Conservation (phyloP, 2,888 invertebrate species). For the Tenthredo distinguenda region DNA sequence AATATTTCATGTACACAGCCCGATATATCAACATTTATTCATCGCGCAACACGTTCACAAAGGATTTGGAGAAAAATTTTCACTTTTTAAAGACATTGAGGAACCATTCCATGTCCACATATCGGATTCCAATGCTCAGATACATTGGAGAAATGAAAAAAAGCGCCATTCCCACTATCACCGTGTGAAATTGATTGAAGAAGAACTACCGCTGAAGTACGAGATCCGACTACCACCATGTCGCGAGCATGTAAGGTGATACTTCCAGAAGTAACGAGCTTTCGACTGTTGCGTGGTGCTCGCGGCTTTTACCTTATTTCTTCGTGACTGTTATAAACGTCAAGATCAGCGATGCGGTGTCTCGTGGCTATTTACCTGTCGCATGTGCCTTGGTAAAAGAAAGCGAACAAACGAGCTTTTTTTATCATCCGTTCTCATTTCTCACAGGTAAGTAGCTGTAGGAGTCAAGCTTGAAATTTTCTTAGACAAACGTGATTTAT, state of each 20-base stretch:
- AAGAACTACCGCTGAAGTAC: neutral
- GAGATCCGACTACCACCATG: neutral
- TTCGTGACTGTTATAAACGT: neutral
- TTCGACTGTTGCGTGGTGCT: neutral
- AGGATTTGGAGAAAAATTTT: neutral
- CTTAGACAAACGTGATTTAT: neutral
- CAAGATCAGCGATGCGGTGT: neutral
- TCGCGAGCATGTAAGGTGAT: neutral
- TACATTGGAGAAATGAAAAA: neutral
- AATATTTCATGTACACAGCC: too few relatives aligned
- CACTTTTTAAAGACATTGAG: neutral
- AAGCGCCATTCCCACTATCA: neutral
- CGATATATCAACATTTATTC: neutral
- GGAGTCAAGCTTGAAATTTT: neutral
- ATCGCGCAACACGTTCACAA: neutral
- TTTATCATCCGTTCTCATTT: neutral
- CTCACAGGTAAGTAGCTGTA: neutral
- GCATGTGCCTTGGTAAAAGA: neutral
- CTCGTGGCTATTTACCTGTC: conserved; percentile 1
- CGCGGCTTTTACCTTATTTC: neutral
- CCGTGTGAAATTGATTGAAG: neutral
- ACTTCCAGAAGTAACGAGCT: neutral
- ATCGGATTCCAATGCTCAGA: neutral
- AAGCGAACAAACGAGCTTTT: neutral
- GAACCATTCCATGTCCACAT: neutral